Evolutionary conservation across 1,140 invertebrate genomes (phyloP), one percentile per base, ranked within the genome.

Genomic region (Aleiodes sp.): DNA sequence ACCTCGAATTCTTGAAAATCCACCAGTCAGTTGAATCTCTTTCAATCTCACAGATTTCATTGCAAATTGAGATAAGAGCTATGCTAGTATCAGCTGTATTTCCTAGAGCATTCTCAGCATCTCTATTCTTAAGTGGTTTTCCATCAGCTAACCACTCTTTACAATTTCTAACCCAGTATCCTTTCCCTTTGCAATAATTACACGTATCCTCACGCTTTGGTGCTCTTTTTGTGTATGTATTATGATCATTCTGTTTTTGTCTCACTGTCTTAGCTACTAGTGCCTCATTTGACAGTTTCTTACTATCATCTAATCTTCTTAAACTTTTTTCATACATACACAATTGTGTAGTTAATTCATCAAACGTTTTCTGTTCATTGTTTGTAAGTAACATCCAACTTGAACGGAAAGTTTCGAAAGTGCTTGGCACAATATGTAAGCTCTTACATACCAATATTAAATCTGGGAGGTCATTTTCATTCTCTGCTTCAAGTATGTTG

Each of bases 111-210:
- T n/a, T 57, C 35, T 16, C 67, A 57, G 16, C 65, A 16, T 41
- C 57, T 35, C 62, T 59, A 60, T 69, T 71, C 60, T 71, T 77
- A n/a, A 60, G 19, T 37, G 76, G 74, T 68, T 63, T 57, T 52
- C 76, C 76, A 67, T 78, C 76, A 61, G 71, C 70, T 43, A 79
- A 75, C 77, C 76, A 79, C 64, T 77, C 75, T 61, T 59, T 64
- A 62, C 73, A 76, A 39, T 73, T 57, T 12, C 52, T 64, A 8
- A 78, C 52, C 70, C 76, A 76, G 66, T 80, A 74, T 12, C 75
- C 76, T 37, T 70, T 71, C 64, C 63, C 61, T 39, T 75, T 73
- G 62, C 76, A 79, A 64, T 74, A 76, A 71, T 78, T 75, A 57
- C 76, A 75, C 9, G 9, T 71, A 57, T 71, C 68, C 31, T 64